phyloP scores from a whole-genome alignment of 2,113 vertebrate genomes.

The Hippopotamus amphibius region DNA sequence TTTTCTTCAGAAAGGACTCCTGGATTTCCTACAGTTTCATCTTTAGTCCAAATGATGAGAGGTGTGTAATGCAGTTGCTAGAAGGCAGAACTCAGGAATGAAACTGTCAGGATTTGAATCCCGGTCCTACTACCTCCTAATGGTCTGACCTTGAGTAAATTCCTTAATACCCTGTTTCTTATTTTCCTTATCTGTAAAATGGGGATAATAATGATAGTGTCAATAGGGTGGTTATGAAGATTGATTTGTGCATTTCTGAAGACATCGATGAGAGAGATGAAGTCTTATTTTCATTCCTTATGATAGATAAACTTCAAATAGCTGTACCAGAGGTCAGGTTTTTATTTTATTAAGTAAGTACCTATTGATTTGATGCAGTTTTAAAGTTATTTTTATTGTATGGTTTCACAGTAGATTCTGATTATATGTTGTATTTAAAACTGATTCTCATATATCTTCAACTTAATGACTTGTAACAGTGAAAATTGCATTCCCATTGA shows the following conservation, averaged over 20 bases:
- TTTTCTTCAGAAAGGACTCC: not conserved
- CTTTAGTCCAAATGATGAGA: not conserved
- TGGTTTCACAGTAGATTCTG: constrained; percentile 61
- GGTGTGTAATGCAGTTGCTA: not conserved
- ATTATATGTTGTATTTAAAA: constrained; percentile 69
- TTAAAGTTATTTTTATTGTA: constrained; percentile 67
- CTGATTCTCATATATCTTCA: constrained; percentile 70
- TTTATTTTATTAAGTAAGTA: constrained; percentile 79
- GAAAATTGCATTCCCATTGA: constrained; percentile 78
- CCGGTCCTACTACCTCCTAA: not conserved
- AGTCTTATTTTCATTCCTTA: constrained; percentile 41
- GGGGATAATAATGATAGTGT: not conserved
- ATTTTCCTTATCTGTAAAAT: constrained; percentile 46
- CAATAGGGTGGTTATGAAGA: not conserved
- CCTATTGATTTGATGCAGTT: constrained; percentile 25
- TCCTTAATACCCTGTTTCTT: not conserved
- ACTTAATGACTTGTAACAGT: constrained; percentile 69
- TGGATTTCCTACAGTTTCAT: not conserved
- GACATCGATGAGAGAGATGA: not conserved
- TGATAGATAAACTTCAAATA: constrained; percentile 28
- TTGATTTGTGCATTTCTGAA: constrained; percentile 29
- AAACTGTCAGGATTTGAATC: not conserved
- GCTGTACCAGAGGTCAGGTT: constrained; percentile 63
- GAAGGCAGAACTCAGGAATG: not conserved
- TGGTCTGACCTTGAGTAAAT: not conserved